A percentile compares a stretch with the other conserved stretches of the same genome.
Conservation (phyloP, 2,888 invertebrate genomes). For the Calameuta filiformis region DNA sequence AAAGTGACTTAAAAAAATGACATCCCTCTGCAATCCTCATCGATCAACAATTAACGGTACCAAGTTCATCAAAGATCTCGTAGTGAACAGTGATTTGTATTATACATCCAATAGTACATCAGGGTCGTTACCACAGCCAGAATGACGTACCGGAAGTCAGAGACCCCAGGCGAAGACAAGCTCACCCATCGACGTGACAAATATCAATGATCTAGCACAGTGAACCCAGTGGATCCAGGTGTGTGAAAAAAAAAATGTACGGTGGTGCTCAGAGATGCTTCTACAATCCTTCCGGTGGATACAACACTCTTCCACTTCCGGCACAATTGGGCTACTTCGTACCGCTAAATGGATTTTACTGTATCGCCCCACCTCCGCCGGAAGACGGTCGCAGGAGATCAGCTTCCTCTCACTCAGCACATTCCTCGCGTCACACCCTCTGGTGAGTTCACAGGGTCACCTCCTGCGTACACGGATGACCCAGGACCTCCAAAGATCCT, state of each 20-base stretch:
- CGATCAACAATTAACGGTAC: not conserved
- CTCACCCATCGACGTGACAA: not conserved
- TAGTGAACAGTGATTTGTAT: not conserved
- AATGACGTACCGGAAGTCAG: not conserved
- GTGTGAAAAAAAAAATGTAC: conserved; percentile 29
- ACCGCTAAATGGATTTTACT: conserved; percentile 45
- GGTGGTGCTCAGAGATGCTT: conserved; percentile 35
- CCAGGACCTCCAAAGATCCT: no score
- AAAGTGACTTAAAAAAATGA: not conserved
- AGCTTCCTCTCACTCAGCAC: conserved; percentile 32
- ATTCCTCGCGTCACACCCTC: conserved; percentile 37
- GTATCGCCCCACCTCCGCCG: conserved; percentile 34
- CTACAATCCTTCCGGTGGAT: conserved; percentile 31
- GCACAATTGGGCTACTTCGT: conserved; percentile 53
- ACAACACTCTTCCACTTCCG: conserved; percentile 42
- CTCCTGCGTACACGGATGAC: not conserved
- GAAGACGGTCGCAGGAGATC: conserved; percentile 29
- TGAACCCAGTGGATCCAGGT: not conserved
- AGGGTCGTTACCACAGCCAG: not conserved
- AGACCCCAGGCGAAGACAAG: not conserved
- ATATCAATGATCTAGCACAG: not conserved
- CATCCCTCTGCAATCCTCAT: not conserved
- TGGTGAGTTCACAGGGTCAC: conserved; percentile 34
- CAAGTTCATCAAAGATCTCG: not conserved
- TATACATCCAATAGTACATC: not conserved